Evolutionary conservation across 2,888 invertebrate species (phyloP).

Genomic region (Orgyia antiqua): DNA sequence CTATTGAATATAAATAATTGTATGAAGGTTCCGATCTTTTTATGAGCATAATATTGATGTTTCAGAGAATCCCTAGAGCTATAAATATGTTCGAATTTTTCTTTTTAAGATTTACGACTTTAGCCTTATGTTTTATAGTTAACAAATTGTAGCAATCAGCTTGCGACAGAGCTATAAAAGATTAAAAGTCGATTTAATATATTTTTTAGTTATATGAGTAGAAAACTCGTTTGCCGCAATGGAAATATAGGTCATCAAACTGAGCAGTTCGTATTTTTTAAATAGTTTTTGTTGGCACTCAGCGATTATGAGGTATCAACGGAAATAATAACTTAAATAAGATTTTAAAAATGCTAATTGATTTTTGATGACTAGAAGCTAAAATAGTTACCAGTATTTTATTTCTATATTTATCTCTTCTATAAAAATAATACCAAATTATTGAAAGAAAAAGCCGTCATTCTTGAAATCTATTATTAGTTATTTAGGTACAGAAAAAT

Average conservation of each 20-base stretch:
- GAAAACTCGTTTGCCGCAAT: conserved; percentile 11
- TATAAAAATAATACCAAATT: too few species aligned
- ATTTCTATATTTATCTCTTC: too few species aligned
- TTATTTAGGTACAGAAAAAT: too few species aligned
- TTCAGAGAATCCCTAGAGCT: conserved; percentile 26
- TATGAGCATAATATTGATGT: conserved; percentile 37
- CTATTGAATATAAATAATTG: too few species aligned
- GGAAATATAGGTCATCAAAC: conserved; percentile 3
- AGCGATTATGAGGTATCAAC: neutral
- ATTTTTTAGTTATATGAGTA: conserved; percentile 27
- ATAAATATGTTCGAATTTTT: conserved; percentile 40
- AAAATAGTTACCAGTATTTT: too few species aligned
- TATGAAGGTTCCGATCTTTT: conserved; percentile 35
- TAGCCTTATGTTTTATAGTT: conserved; percentile 44
- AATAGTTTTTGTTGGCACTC: too few species aligned
- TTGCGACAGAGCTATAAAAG: conserved; percentile 50
- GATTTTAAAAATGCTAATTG: too few species aligned
- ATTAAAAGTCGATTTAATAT: conserved; percentile 41
- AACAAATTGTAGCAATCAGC: conserved; percentile 63
- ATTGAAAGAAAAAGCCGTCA: too few species aligned
- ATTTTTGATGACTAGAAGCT: too few species aligned
- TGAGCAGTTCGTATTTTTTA: too few species aligned
- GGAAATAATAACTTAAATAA: too few species aligned
- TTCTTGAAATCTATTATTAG: too few species aligned
- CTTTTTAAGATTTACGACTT: conserved; percentile 44